These are phyloP conservation scores for Nemapogon koenigi DNA, from an alignment of 2,888 invertebrate species.

Conservation along the genomic window DNA sequence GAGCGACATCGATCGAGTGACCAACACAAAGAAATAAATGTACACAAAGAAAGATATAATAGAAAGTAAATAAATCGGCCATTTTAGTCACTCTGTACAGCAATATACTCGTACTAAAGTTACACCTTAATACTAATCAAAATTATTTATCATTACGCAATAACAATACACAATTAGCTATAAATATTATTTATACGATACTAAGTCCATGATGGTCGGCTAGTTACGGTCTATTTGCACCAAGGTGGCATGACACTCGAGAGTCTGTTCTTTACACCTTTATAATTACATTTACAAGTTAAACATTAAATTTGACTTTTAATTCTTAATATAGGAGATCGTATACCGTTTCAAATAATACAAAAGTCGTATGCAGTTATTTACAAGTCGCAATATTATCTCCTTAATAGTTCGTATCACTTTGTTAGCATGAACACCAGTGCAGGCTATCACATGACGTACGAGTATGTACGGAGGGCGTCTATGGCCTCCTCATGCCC, in stretches of 20 bases:
- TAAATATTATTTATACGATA: slow-evolving; percentile 60
- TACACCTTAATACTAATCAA: slow-evolving; percentile 59
- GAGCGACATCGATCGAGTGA: slow-evolving; percentile 28
- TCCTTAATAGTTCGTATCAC: slow-evolving; percentile 45
- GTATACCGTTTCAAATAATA: slow-evolving; percentile 66
- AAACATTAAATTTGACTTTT: slow-evolving; percentile 63
- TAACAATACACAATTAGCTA: slow-evolving; percentile 67
- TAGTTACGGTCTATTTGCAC: slow-evolving; percentile 51
- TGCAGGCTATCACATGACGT: slow-evolving; percentile 6
- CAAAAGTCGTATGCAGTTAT: slow-evolving; percentile 49
- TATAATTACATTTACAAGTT: slow-evolving; percentile 37
- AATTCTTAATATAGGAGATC: slow-evolving; percentile 65
- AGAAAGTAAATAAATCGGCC: no score
- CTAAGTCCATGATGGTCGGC: slow-evolving; percentile 57
- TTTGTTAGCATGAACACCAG: slow-evolving; percentile 14
- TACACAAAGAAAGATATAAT: no score
- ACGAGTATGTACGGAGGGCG: slow-evolving; percentile 2
- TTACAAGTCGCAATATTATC: slow-evolving; percentile 59
- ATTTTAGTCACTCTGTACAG: no score
- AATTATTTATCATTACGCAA: slow-evolving; percentile 64
- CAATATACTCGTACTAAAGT: no score
- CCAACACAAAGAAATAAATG: background rate
- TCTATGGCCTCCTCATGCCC: background rate
- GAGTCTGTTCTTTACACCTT: slow-evolving; percentile 40
- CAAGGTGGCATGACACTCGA: slow-evolving; percentile 32